phyloP scores from a whole-genome alignment of 1,140 invertebrate genomes.

The Bombus polaris region DNA sequence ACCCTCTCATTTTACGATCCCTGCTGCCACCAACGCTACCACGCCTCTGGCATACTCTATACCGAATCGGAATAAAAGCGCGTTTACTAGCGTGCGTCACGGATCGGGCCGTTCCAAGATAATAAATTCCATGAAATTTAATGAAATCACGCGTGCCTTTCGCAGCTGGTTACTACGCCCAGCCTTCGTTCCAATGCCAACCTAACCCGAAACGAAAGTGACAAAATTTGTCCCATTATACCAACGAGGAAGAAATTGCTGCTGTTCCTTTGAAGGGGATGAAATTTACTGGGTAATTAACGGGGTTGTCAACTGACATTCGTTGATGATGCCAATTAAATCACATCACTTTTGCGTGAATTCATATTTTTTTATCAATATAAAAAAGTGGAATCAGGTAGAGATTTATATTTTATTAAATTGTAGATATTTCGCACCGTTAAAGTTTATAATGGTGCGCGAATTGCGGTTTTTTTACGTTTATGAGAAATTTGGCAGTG shows the following conservation, averaged over 20 bases:
- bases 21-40: background rate
- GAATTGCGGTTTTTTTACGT: no score
- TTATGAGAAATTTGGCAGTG: no score
- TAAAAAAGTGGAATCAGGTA: no score
- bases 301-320: background rate
- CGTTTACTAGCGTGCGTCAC: background rate
- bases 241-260: background rate
- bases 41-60: no score
- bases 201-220: background rate
- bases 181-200: no score
- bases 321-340: background rate
- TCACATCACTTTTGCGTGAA: no score
- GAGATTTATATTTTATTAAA: no score
- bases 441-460: no score
- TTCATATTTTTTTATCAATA: no score
- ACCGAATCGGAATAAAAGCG: constrained; percentile 8
- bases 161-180: background rate
- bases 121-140: constrained; percentile 54
- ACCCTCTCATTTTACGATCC: constrained; percentile 5
- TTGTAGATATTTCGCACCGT: no score
- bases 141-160: constrained; percentile 35
- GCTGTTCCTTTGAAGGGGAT: background rate
- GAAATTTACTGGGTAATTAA: background rate
- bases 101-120: constrained; percentile 20
- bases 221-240: background rate